phyloP scores from a whole-genome alignment of 1,140 invertebrate species.

The Atta texana region DNA sequence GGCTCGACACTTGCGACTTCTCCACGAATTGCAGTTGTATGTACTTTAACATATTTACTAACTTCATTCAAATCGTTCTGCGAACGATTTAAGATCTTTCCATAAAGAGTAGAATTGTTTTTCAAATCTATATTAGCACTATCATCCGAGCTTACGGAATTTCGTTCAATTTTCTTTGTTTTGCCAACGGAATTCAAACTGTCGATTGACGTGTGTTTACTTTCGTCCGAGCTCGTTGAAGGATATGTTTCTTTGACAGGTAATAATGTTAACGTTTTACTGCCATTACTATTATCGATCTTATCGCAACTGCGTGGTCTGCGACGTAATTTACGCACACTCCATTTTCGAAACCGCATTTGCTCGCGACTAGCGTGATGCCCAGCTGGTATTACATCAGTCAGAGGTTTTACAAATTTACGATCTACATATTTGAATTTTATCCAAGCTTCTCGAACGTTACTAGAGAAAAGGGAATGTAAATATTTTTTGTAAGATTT shows the following conservation, averaged over 20 bases:
- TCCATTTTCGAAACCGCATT: conserved; percentile 88
- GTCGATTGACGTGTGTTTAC: conserved; percentile 77
- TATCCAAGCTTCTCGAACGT: conserved; percentile 92
- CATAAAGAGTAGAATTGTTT: conserved; percentile 78
- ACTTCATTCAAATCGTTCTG: conserved; percentile 65
- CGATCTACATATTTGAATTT: conserved; percentile 92
- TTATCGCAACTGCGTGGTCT: conserved; percentile 85
- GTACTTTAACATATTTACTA: conserved; percentile 33
- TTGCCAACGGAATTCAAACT: conserved; percentile 76
- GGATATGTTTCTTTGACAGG: conserved; percentile 77
- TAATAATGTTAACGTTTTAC: conserved; percentile 73
- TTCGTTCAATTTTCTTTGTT: conserved; percentile 71
- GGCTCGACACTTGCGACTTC: not conserved
- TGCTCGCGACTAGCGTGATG: conserved; percentile 78
- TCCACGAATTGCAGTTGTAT: not conserved
- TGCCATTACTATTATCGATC: conserved; percentile 70
- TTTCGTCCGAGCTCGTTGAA: conserved; percentile 78
- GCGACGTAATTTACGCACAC: conserved; percentile 88
- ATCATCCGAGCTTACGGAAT: conserved; percentile 77
- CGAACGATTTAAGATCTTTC: conserved; percentile 71
- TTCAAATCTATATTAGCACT: conserved; percentile 75
- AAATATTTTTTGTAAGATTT: not conserved
- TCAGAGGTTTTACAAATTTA: conserved; percentile 87
- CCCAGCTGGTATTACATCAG: conserved; percentile 68
- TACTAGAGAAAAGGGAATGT: conserved; percentile 82